These are phyloP conservation scores for Drosophila ezoana DNA, from an alignment of 2,888 invertebrate genomes.

Conservation along the genomic window DNA sequence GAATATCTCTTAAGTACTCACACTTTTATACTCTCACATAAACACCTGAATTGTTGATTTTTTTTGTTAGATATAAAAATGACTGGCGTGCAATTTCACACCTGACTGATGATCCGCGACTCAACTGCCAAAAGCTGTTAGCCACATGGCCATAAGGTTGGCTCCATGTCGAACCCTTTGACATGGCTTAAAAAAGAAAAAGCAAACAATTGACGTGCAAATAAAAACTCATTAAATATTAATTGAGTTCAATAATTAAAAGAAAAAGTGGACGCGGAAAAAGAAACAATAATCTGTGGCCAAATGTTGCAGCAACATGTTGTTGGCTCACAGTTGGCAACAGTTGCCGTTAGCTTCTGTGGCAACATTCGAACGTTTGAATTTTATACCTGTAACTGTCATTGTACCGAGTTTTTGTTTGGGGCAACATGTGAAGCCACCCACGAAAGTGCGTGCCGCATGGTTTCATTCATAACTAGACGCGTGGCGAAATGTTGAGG, in stretches of 20 bases:
- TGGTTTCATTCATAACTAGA: conserved; percentile 61
- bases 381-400: not conserved
- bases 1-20: no score
- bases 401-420: not conserved
- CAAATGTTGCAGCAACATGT: conserved; percentile 64
- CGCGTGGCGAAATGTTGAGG: conserved; percentile 41
- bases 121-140: conserved; percentile 57
- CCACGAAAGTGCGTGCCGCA: conserved; percentile 39
- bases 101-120: conserved; percentile 65
- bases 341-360: not conserved
- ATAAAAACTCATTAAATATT: conserved; percentile 69
- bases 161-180: conserved; percentile 18
- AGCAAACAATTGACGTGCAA: conserved; percentile 73
- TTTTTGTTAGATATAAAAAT: conserved; percentile 33
- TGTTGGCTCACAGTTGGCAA: conserved; percentile 3
- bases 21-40: no score
- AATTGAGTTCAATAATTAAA: conserved; percentile 75
- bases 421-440: conserved; percentile 27
- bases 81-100: conserved; percentile 74
- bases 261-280: conserved; percentile 9
- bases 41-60: not conserved
- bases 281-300: not conserved
- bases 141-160: conserved; percentile 14
- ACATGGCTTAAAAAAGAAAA: conserved; percentile 39
- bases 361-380: conserved; percentile 14